Conservation (phyloP, 1,140 invertebrate genomes). For the Hestina assimilis region DNA sequence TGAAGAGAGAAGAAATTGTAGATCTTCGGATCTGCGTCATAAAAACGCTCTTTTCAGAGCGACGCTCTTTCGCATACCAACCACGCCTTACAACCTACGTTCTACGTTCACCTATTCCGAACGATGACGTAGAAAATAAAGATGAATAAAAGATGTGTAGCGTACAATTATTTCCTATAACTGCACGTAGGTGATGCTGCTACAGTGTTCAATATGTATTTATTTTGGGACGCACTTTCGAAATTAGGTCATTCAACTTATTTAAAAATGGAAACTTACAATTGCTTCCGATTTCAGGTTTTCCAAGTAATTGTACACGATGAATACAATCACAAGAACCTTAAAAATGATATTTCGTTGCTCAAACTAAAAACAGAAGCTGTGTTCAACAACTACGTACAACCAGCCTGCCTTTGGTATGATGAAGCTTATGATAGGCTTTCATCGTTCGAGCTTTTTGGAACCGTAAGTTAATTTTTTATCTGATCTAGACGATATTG, state of each 20-base stretch:
- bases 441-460: conserved; percentile 24
- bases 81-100: no score
- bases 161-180: no score
- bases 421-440: conserved; percentile 28
- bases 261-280: not conserved
- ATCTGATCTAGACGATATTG: not conserved
- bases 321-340: conserved; percentile 24
- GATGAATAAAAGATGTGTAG: no score
- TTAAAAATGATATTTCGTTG: conserved; percentile 44
- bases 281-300: conserved; percentile 40
- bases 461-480: conserved; percentile 41
- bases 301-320: conserved; percentile 51
- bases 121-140: no score
- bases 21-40: no score
- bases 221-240: not conserved
- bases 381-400: conserved; percentile 50
- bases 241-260: not conserved
- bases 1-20: no score
- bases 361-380: conserved; percentile 53
- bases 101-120: no score
- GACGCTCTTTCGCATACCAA: no score
- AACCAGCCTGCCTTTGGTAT: conserved; percentile 64
- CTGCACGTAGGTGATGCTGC: no score
- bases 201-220: not conserved
- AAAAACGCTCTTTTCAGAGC: no score